Percentiles rank a stretch among this genome's conserved stretches.
Conservation (phyloP, 2,113 vertebrate species). For the Dicentrarchus labrax region DNA sequence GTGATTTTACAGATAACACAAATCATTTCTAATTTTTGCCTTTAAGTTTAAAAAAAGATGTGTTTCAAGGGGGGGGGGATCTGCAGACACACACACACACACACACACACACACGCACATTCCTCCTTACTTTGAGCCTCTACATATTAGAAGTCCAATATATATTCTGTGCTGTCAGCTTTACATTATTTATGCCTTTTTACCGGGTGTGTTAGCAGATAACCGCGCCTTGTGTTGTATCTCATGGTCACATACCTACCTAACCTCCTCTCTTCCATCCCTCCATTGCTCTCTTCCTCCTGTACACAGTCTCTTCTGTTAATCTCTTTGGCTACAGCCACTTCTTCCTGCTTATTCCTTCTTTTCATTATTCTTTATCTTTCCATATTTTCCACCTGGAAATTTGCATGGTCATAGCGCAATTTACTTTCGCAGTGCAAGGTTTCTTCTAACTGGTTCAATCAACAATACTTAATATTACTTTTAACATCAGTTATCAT, state of each 20-base stretch:
- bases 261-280: slow-evolving; percentile 42
- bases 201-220: slow-evolving; percentile 64
- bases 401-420: slow-evolving; percentile 25
- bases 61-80: background rate
- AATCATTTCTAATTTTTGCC: background rate
- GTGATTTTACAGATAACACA: background rate
- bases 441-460: background rate
- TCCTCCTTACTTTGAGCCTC: slow-evolving; percentile 1
- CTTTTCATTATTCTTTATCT: slow-evolving; percentile 44
- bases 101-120: background rate
- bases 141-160: slow-evolving; percentile 38
- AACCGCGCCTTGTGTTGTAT: slow-evolving; percentile 55
- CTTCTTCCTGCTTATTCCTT: slow-evolving; percentile 1
- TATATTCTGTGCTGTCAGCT: slow-evolving; percentile 56
- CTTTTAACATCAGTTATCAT: too few relatives aligned
- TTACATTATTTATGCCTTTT: slow-evolving; percentile 61
- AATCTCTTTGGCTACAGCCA: slow-evolving; percentile 49
- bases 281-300: slow-evolving; percentile 16
- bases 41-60: background rate
- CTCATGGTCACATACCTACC: slow-evolving; percentile 52
- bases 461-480: background rate
- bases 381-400: slow-evolving; percentile 25
- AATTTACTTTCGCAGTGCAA: background rate
- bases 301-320: slow-evolving; percentile 26
- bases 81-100: background rate